Conservation (phyloP, 2,888 invertebrate species). For the Cephus nigrinus region DNA sequence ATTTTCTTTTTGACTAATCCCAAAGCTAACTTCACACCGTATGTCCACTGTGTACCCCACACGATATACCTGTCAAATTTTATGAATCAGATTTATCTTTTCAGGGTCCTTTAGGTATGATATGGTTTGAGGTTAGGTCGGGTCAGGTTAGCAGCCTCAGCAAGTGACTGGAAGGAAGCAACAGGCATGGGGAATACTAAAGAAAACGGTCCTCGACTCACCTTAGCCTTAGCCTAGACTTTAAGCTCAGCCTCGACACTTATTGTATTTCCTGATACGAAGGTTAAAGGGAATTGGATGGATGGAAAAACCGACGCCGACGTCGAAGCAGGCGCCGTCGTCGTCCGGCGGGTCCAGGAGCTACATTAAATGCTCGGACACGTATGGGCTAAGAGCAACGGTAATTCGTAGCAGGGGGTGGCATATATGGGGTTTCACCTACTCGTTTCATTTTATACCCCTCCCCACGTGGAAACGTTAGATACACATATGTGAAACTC, state of each 20-base stretch:
- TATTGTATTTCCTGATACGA: conserved; percentile 56
- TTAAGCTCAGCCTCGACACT: conserved; percentile 17
- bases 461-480: conserved; percentile 6
- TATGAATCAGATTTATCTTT: too few relatives aligned
- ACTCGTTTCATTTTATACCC: conserved; percentile 37
- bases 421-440: conserved; percentile 35
- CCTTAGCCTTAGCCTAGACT: neutral
- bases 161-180: neutral
- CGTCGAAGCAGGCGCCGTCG: neutral
- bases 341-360: conserved; percentile 32
- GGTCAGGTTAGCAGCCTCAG: too few relatives aligned
- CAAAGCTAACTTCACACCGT: too few relatives aligned
- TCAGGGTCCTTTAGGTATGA: too few relatives aligned
- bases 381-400: conserved; percentile 60
- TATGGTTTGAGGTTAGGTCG: too few relatives aligned
- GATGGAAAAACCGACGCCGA: conserved; percentile 43
- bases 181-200: neutral
- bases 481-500: neutral
- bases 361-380: conserved; percentile 58
- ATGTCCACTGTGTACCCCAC: too few relatives aligned
- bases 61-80: too few relatives aligned
- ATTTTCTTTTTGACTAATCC: too few relatives aligned
- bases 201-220: neutral
- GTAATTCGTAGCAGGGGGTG: conserved; percentile 61
- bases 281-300: conserved; percentile 61